Evolutionary conservation across 2,113 vertebrate genomes (phyloP).

Genomic region (Turnix velox): DNA sequence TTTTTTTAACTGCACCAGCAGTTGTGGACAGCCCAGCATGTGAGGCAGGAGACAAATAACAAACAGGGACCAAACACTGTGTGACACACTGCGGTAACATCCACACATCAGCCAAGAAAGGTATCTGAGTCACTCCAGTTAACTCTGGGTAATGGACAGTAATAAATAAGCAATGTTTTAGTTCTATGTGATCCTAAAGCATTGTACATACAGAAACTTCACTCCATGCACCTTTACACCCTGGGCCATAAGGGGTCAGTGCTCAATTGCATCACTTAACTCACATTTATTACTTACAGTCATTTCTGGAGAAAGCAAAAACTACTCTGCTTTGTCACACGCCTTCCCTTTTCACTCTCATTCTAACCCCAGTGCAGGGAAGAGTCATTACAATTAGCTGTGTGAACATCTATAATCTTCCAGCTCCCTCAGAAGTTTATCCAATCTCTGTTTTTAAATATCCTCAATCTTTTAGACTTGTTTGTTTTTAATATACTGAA

Average conservation of each 20-base stretch:
- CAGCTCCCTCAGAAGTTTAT: neutral
- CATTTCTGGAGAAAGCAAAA: neutral
- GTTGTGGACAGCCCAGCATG: fast-evolving
- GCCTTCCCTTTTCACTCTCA: neutral
- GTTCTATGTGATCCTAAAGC: neutral
- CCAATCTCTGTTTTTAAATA: neutral
- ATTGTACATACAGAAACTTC: neutral
- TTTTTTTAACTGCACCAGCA: neutral
- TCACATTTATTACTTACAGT: neutral
- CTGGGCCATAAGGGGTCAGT: neutral
- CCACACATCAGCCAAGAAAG: fast-evolving
- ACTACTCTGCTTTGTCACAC: neutral
- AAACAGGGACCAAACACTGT: too few species aligned
- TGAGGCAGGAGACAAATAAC: neutral
- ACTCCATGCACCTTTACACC: neutral
- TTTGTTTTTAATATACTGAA: neutral
- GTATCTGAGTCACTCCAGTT: fast-evolving
- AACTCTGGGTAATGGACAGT: fast-evolving
- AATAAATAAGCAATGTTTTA: neutral
- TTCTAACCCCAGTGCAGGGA: neutral
- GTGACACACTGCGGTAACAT: fast-evolving
- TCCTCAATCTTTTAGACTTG: neutral
- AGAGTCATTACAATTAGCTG: neutral
- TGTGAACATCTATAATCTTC: neutral
- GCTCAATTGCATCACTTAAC: fast-evolving